These are phyloP conservation scores for Cheilosia pagana DNA, from an alignment of 2,888 invertebrate genomes.

Conservation along the genomic window DNA sequence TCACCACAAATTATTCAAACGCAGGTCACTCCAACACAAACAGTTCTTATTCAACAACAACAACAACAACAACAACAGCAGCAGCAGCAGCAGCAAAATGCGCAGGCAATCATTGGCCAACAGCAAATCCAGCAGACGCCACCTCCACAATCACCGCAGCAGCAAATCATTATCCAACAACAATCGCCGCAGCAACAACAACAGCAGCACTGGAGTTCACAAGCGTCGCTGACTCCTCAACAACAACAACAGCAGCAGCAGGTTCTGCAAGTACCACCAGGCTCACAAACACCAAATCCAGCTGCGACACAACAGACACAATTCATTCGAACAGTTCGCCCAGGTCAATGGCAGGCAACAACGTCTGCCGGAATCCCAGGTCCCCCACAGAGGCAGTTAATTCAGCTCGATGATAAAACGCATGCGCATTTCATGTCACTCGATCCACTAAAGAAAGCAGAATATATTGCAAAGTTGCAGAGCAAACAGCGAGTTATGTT, in stretches of 20 bases:
- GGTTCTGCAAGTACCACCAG: slow-evolving; percentile 83
- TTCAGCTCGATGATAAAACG: slow-evolving; percentile 92
- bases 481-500: slow-evolving; percentile 86
- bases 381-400: slow-evolving; percentile 87
- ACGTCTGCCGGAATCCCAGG: slow-evolving; percentile 69
- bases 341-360: slow-evolving; percentile 77
- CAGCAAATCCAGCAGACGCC: slow-evolving; percentile 80
- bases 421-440: slow-evolving; percentile 92
- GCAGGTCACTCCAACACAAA: slow-evolving; percentile 80
- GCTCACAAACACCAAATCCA: slow-evolving; percentile 77
- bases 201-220: slow-evolving; percentile 84
- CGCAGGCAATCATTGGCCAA: slow-evolving; percentile 69
- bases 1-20: slow-evolving; percentile 65
- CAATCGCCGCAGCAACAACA: slow-evolving; percentile 80
- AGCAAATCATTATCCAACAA: slow-evolving; percentile 86
- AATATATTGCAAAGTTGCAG: slow-evolving; percentile 91
- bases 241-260: slow-evolving; percentile 85
- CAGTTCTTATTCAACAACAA: slow-evolving; percentile 82
- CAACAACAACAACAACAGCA: slow-evolving; percentile 77
- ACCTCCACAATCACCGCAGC: slow-evolving; percentile 80
- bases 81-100: slow-evolving; percentile 77
- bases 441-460: slow-evolving; percentile 91
- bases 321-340: slow-evolving; percentile 77
- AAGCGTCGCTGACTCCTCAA: slow-evolving; percentile 78
- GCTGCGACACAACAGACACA: slow-evolving; percentile 79